Percentiles rank a stretch among this genome's conserved stretches.
Evolutionary conservation across 2,888 invertebrate species (phyloP).

Genomic region (Agrypnus murinus): DNA sequence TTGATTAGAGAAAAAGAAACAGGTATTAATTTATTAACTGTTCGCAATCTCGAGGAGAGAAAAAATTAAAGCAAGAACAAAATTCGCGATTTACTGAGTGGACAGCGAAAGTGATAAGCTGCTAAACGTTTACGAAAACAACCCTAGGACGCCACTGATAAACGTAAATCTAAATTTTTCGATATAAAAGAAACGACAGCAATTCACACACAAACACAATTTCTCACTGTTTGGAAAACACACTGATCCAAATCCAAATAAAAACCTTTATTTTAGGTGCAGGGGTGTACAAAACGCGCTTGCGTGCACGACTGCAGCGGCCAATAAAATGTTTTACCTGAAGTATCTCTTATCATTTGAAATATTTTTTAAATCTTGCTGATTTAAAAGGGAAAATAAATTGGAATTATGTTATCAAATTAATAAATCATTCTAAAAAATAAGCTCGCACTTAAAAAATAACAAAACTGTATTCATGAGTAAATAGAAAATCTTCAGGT

Average conservation of each 20-base stretch:
- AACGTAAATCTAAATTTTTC: slow-evolving; percentile 23
- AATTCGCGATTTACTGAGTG: background rate
- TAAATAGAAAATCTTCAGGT: no score
- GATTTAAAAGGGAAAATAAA: no score
- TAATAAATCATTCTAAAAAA: no score
- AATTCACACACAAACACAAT: slow-evolving; percentile 25
- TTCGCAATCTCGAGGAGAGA: slow-evolving; percentile 17
- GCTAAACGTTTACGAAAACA: background rate
- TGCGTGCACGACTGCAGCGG: slow-evolving; percentile 26
- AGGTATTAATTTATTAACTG: slow-evolving; percentile 4
- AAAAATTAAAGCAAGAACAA: no score
- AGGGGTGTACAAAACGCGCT: slow-evolving; percentile 33
- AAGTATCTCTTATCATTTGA: no score
- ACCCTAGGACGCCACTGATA: background rate
- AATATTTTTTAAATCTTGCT: no score
- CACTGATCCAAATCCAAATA: slow-evolving; percentile 44
- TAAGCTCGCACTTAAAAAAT: no score
- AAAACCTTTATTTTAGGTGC: slow-evolving; percentile 34
- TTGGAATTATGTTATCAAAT: no score
- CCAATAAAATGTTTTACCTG: slow-evolving; percentile 6
- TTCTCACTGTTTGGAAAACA: slow-evolving; percentile 32
- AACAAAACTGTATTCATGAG: no score
- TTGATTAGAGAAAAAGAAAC: slow-evolving; percentile 2
- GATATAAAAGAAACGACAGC: slow-evolving; percentile 17
- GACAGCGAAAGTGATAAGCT: slow-evolving; percentile 17